Evolutionary conservation across 1,140 invertebrate species (phyloP).

Genomic region (Drosophila rhopaloa): DNA sequence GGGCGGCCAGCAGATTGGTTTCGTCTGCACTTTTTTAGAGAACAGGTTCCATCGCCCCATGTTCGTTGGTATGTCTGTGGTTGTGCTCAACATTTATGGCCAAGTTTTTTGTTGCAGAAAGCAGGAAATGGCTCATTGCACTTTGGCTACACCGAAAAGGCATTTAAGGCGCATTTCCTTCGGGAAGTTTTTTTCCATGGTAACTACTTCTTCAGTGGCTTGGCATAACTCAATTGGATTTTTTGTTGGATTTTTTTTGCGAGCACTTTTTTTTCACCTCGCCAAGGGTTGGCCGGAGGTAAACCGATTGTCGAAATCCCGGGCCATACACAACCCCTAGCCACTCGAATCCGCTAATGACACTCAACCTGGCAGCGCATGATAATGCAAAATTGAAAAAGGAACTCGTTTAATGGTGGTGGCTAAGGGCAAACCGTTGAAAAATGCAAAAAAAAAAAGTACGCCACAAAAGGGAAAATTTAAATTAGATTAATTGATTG

Average conservation of each 20-base stretch:
- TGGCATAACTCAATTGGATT: slow-evolving; percentile 70
- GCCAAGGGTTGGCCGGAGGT: slow-evolving; percentile 11
- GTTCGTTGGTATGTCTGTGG: slow-evolving; percentile 68
- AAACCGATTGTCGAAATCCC: slow-evolving; percentile 38
- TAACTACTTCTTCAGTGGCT: slow-evolving; percentile 42
- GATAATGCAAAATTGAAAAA: slow-evolving; percentile 60
- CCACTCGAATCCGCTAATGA: slow-evolving; percentile 57
- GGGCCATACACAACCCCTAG: slow-evolving; percentile 34
- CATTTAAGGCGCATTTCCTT: slow-evolving; percentile 80
- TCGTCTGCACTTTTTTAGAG: slow-evolving; percentile 66
- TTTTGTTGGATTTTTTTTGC: slow-evolving; percentile 17
- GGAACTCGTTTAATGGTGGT: slow-evolving; percentile 74
- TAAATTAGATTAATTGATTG: slow-evolving; percentile 85
- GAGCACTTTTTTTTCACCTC: slow-evolving; percentile 6
- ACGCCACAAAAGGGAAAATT: slow-evolving; percentile 71
- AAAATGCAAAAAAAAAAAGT: slow-evolving; percentile 40
- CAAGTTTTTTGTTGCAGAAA: slow-evolving; percentile 45
- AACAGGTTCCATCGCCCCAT: slow-evolving; percentile 11
- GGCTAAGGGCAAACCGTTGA: slow-evolving; percentile 34
- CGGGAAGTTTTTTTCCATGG: slow-evolving; percentile 22
- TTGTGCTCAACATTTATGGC: slow-evolving; percentile 78
- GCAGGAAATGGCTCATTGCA: slow-evolving; percentile 80
- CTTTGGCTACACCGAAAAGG: slow-evolving; percentile 79
- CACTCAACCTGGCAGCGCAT: slow-evolving; percentile 61
- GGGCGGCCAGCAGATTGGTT: slow-evolving; percentile 74